A percentile compares a stretch with the other conserved stretches of the same genome.
phyloP scores from a whole-genome alignment of 2,113 vertebrate species.

The Tyto alba region DNA sequence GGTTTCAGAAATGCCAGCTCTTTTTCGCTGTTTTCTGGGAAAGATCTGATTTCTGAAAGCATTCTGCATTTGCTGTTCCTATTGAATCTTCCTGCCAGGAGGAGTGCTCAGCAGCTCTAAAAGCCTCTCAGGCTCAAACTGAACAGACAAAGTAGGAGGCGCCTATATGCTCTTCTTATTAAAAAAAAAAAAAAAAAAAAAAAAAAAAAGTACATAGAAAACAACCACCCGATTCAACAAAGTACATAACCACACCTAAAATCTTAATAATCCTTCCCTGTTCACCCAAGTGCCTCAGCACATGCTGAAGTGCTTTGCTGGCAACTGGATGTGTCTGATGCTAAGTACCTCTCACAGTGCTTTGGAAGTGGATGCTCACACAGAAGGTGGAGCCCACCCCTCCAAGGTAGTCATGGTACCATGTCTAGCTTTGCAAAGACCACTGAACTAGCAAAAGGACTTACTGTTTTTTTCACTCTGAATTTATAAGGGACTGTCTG shows the following conservation, averaged over 20 bases:
- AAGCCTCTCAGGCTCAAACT: not conserved
- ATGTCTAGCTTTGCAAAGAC: accelerated
- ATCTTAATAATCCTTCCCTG: not conserved
- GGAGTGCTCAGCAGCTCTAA: not conserved
- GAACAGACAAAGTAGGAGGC: not conserved
- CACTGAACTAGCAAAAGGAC: not conserved
- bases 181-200: not conserved
- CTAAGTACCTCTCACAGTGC: not conserved
- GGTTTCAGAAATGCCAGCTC: not conserved
- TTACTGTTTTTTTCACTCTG: not conserved
- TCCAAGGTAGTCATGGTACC: not conserved
- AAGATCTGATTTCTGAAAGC: not conserved
- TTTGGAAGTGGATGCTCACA: not conserved
- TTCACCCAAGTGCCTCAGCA: not conserved
- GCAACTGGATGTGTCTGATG: not conserved
- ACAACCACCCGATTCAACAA: not conserved
- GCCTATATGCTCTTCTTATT: not conserved
- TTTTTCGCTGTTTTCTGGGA: not conserved
- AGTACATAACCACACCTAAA: not conserved
- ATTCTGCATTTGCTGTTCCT: not conserved
- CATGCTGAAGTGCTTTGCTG: not conserved
- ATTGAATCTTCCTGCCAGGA: not conserved
- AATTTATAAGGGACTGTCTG: not conserved
- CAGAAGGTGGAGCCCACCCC: not conserved
- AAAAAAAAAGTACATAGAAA: not conserved